These are phyloP conservation scores for Eupsittula cactorum DNA, from an alignment of 2,113 vertebrate genomes.

Conservation along the genomic window DNA sequence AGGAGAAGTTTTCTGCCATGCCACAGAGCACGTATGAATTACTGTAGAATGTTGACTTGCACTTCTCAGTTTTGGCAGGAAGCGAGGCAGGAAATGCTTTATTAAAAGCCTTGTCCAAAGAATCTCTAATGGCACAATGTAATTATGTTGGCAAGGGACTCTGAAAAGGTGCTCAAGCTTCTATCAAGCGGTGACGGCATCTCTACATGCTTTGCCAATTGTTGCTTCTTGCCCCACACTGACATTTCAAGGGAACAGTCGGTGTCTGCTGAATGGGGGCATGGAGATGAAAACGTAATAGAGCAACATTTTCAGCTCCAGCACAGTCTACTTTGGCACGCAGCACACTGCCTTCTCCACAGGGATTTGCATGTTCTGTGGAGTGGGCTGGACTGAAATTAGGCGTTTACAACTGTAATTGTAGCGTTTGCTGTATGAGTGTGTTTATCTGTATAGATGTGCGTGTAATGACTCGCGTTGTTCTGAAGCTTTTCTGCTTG, in stretches of 20 bases:
- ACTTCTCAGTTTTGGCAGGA: slow-evolving; percentile 1
- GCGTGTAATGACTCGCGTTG: accelerated
- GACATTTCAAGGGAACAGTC: neutral
- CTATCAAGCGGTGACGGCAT: accelerated
- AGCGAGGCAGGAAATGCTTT: slow-evolving; percentile 10
- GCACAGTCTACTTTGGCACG: neutral
- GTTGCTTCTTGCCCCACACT: neutral
- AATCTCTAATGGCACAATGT: neutral
- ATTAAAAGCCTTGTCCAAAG: neutral
- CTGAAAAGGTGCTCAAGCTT: neutral
- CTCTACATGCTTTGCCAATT: neutral
- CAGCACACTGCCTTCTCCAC: neutral
- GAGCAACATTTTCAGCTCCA: neutral
- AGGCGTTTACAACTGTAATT: neutral
- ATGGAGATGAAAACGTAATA: neutral
- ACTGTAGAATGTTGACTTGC: neutral
- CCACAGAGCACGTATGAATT: neutral
- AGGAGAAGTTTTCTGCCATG: neutral
- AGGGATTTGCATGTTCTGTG: neutral
- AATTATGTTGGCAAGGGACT: neutral
- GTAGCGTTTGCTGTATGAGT: accelerated
- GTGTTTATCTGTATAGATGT: accelerated
- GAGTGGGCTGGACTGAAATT: neutral
- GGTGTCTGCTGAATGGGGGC: neutral
- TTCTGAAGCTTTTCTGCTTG: neutral